Percentiles rank a stretch among this genome's conserved stretches.
phyloP scores from a whole-genome alignment of 2,113 vertebrate genomes.

The Martes martes region DNA sequence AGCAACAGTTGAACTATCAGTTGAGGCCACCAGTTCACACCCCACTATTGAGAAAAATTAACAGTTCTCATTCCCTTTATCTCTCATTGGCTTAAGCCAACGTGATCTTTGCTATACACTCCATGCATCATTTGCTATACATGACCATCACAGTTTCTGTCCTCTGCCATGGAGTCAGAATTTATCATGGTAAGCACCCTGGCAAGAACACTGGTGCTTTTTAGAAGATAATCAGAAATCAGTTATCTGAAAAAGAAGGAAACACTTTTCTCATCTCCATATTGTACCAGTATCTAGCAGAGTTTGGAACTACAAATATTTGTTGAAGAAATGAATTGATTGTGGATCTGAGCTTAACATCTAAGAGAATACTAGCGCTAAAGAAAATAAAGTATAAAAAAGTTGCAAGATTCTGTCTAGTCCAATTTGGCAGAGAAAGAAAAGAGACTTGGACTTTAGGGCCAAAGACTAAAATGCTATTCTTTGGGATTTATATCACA shows the following conservation, averaged over 20 bases:
- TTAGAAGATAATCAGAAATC: neutral
- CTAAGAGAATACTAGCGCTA: neutral
- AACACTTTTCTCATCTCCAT: neutral
- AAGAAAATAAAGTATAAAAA: neutral
- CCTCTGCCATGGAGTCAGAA: neutral
- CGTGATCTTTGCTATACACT: neutral
- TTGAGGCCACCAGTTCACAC: neutral
- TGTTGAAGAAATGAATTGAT: neutral
- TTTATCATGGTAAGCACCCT: neutral
- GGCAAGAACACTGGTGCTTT: neutral
- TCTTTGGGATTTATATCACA: neutral
- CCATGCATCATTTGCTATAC: neutral
- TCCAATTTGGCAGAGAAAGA: neutral
- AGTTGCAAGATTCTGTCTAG: neutral
- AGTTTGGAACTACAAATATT: neutral
- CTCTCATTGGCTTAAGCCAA: neutral
- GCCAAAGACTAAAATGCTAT: neutral
- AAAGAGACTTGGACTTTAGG: neutral
- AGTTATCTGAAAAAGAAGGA: neutral
- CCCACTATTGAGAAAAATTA: neutral
- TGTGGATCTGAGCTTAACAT: neutral
- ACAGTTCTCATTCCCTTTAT: neutral
- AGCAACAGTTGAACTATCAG: neutral
- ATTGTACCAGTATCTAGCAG: neutral
- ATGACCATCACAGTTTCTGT: neutral